These are phyloP conservation scores for Ostrea edulis DNA, from an alignment of 1,140 invertebrate genomes.

Conservation along the genomic window DNA sequence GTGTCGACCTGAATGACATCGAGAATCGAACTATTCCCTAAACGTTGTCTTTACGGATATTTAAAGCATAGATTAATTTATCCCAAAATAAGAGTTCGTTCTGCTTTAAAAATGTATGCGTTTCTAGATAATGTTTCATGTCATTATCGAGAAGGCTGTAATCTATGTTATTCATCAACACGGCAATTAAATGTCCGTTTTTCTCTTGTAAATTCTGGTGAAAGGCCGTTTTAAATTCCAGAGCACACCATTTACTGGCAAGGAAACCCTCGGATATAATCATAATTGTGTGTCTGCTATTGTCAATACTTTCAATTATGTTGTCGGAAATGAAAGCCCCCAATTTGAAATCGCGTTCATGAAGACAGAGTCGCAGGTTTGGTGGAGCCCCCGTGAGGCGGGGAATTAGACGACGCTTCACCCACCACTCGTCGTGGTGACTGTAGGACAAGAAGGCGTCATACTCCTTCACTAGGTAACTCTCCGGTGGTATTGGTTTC, in stretches of 20 bases:
- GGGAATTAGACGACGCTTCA: slow-evolving; percentile 56
- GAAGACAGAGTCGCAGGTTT: slow-evolving; percentile 67
- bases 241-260: slow-evolving; percentile 95
- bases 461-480: slow-evolving; percentile 41
- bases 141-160: background rate
- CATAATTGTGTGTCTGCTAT: slow-evolving; percentile 92
- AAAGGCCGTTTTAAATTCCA: slow-evolving; percentile 85
- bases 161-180: slow-evolving; percentile 3
- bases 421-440: slow-evolving; percentile 63
- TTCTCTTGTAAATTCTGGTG: slow-evolving; percentile 71
- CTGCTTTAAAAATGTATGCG: slow-evolving; percentile 17
- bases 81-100: slow-evolving; percentile 2
- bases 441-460: slow-evolving; percentile 73
- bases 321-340: slow-evolving; percentile 86
- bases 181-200: slow-evolving; percentile 66
- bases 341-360: slow-evolving; percentile 70
- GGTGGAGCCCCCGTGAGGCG: slow-evolving; percentile 52
- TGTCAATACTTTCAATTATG: slow-evolving; percentile 93
- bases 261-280: slow-evolving; percentile 95
- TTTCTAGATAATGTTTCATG: background rate
- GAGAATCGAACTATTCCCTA: too few species aligned
- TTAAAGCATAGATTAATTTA: slow-evolving; percentile 26
- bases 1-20: too few species aligned
- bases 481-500: background rate
- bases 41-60: background rate